A percentile compares a stretch with the other conserved stretches of the same genome.
These are phyloP conservation scores for Biston betularia DNA, from an alignment of 2,888 invertebrate species.

Conservation along the genomic window DNA sequence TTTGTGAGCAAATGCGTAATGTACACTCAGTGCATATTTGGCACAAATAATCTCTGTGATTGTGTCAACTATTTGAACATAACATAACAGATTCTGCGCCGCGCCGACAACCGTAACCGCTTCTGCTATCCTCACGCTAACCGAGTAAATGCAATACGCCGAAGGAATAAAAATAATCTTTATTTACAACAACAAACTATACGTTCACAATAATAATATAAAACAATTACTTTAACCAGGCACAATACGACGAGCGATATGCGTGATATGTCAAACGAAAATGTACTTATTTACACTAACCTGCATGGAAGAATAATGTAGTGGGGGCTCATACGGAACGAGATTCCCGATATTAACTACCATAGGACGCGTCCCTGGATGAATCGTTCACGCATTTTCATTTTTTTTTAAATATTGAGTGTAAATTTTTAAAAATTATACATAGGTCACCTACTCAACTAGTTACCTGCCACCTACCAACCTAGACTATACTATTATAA, in stretches of 20 bases:
- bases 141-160: slow-evolving; percentile 50
- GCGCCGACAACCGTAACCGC: slow-evolving; percentile 38
- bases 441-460: too few relatives aligned
- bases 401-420: neutral
- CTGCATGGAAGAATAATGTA: slow-evolving; percentile 65
- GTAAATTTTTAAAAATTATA: too few relatives aligned
- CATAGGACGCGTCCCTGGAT: slow-evolving; percentile 13
- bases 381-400: neutral
- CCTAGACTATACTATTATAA: too few relatives aligned
- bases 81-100: slow-evolving; percentile 39
- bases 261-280: slow-evolving; percentile 68
- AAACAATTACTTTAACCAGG: slow-evolving; percentile 38
- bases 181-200: slow-evolving; percentile 54
- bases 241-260: slow-evolving; percentile 45
- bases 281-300: slow-evolving; percentile 72
- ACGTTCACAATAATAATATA: slow-evolving; percentile 47
- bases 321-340: slow-evolving; percentile 44
- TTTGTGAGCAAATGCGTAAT: slow-evolving; percentile 58
- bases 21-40: slow-evolving; percentile 72
- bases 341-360: slow-evolving; percentile 56
- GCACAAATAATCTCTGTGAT: slow-evolving; percentile 67
- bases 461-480: too few relatives aligned
- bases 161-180: slow-evolving; percentile 42
- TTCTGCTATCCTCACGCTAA: slow-evolving; percentile 6
- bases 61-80: slow-evolving; percentile 39